Evolutionary conservation across 2,888 invertebrate species (phyloP).

Genomic region (Polydrusus pterygomalis): DNA sequence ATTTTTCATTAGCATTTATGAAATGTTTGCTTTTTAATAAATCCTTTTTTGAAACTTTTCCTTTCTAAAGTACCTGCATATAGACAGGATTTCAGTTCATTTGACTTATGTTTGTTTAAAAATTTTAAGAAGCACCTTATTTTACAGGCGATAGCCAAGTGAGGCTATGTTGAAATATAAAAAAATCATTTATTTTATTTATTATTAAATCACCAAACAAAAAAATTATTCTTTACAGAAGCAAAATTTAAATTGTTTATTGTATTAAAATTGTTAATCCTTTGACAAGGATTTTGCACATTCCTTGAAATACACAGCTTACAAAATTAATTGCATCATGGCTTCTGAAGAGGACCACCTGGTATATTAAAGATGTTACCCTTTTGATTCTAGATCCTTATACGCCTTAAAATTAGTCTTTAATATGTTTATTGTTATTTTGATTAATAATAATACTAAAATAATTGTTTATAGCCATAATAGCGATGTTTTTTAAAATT

Average conservation of each 20-base stretch:
- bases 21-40: too few relatives aligned
- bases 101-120: too few relatives aligned
- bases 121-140: too few relatives aligned
- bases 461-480: not conserved
- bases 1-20: too few relatives aligned
- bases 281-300: not conserved
- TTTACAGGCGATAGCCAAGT: too few relatives aligned
- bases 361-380: constrained; percentile 12
- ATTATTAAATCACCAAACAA: too few relatives aligned
- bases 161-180: too few relatives aligned
- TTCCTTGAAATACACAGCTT: not conserved
- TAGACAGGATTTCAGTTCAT: too few relatives aligned
- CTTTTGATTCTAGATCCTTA: not conserved
- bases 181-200: too few relatives aligned
- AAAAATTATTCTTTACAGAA: too few relatives aligned
- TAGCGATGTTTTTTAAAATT: constrained; percentile 7
- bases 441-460: not conserved
- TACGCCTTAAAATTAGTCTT: constrained; percentile 7
- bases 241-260: not conserved
- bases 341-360: not conserved
- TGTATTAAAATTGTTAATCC: not conserved
- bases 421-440: not conserved
- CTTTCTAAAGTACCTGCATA: too few relatives aligned
- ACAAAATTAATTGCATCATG: not conserved
- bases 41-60: too few relatives aligned